Percentiles rank a stretch among this genome's conserved stretches.
phyloP scores from a whole-genome alignment of 2,888 invertebrate genomes.

The Conus canariensis region DNA sequence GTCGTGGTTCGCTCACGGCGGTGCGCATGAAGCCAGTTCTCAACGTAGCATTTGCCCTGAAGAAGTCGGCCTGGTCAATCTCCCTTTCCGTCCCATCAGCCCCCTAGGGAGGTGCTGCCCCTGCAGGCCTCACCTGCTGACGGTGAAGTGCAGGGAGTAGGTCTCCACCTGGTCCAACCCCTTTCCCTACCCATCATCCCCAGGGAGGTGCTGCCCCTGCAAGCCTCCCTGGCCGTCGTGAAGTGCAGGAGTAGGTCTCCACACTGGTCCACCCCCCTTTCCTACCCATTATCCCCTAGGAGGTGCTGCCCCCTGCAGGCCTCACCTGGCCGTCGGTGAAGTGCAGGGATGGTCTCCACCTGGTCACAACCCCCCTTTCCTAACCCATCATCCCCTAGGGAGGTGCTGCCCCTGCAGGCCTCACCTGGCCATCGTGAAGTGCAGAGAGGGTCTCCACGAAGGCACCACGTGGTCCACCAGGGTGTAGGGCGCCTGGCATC shows the following conservation, averaged over 20 bases:
- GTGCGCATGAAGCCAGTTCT: no score
- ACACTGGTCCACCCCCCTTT: slow-evolving; percentile 54
- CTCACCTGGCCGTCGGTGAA: slow-evolving; percentile 82
- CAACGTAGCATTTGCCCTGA: no score
- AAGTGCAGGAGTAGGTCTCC: slow-evolving; percentile 79
- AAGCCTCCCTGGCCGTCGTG: slow-evolving; percentile 81
- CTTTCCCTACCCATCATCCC: no score
- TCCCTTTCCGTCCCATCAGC: no score
- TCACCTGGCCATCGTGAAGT: slow-evolving; percentile 82
- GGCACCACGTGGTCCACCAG: slow-evolving; percentile 80
- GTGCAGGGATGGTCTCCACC: slow-evolving; percentile 79
- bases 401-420: slow-evolving; percentile 41
- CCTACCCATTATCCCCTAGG: no score
- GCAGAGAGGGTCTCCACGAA: slow-evolving; percentile 79
- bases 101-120: no score
- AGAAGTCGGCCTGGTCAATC: slow-evolving; percentile 40
- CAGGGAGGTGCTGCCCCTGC: no score
- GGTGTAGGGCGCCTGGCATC: slow-evolving; percentile 80
- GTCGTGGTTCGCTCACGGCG: no score
- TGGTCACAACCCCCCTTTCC: no score
- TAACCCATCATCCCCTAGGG: no score
- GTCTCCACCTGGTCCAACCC: slow-evolving; percentile 65
- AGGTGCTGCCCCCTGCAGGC: not conserved
- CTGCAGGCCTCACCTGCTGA: slow-evolving; percentile 79
- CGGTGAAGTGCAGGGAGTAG: slow-evolving; percentile 82